A percentile compares a stretch with the other conserved stretches of the same genome.
These are phyloP conservation scores for Fabriciana adippe DNA, from an alignment of 2,888 invertebrate species.

Conservation along the genomic window DNA sequence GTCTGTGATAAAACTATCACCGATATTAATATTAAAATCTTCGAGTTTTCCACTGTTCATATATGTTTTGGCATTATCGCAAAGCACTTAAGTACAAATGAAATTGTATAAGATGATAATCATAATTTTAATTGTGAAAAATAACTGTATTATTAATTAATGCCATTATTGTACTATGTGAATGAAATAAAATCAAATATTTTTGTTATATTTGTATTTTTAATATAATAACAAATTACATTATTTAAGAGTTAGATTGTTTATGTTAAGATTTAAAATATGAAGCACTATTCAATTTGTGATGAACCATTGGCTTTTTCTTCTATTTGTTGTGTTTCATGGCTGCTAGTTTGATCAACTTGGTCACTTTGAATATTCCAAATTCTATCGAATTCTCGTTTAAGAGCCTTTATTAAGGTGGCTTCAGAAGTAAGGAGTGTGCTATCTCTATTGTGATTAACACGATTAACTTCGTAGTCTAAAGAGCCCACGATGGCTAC, in stretches of 20 bases:
- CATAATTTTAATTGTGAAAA: slow-evolving; percentile 42
- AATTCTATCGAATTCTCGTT: slow-evolving; percentile 60
- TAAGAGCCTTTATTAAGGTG: slow-evolving; percentile 50
- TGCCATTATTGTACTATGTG: slow-evolving; percentile 54
- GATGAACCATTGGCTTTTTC: neutral
- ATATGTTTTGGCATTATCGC: slow-evolving; percentile 42
- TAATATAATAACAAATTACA: slow-evolving; percentile 46
- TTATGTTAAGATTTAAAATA: neutral
- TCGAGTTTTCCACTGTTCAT: slow-evolving; percentile 30
- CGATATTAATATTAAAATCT: slow-evolving; percentile 33
- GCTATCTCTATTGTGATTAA: slow-evolving; percentile 54
- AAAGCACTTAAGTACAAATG: slow-evolving; percentile 77
- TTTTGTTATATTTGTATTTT: slow-evolving; percentile 66
- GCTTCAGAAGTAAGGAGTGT: slow-evolving; percentile 60
- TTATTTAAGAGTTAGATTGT: neutral
- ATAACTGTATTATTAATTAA: slow-evolving; percentile 43
- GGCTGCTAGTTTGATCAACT: neutral
- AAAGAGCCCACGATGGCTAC: slow-evolving; percentile 61
- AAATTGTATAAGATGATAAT: slow-evolving; percentile 37
- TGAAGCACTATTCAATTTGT: neutral
- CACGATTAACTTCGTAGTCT: slow-evolving; percentile 52
- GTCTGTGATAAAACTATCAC: slow-evolving; percentile 46
- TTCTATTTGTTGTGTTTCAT: neutral
- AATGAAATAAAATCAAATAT: slow-evolving; percentile 71
- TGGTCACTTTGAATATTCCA: slow-evolving; percentile 47